Conservation (phyloP, 2,797 vertebrate species). For the Bryconaethiops microstoma region DNA sequence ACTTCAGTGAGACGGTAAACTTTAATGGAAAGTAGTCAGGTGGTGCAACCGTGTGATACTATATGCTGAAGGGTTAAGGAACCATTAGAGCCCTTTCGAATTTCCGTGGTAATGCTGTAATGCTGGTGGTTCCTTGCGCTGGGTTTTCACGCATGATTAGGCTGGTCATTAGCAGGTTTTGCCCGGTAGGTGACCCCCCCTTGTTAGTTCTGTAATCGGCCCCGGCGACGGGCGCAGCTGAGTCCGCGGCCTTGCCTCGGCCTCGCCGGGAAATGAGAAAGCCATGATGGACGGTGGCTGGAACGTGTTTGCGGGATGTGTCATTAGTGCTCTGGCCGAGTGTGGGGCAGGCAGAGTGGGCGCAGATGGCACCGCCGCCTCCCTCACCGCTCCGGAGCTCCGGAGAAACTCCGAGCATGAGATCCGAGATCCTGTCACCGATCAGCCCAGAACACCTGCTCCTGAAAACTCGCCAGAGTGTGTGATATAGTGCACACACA, state of each 20-base stretch:
- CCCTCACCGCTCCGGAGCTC: conserved; percentile 17
- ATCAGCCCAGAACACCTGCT: conserved; percentile 51
- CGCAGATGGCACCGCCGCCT: conserved; percentile 51
- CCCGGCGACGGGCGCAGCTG: conserved; percentile 33
- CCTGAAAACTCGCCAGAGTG: conserved; percentile 11
- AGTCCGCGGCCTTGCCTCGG: not conserved
- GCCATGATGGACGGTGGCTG: conserved; percentile 43
- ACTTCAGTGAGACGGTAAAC: too few relatives aligned
- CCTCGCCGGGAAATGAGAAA: conserved; percentile 17
- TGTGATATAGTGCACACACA: not conserved
- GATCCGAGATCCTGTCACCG: conserved; percentile 18
- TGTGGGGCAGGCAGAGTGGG: not conserved
- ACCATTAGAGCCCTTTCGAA: conserved; percentile 34
- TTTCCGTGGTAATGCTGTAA: too few relatives aligned
- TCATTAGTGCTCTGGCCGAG: conserved; percentile 43
- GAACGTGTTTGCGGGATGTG: conserved; percentile 47
- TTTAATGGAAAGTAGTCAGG: too few relatives aligned
- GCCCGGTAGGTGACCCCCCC: conserved; percentile 53
- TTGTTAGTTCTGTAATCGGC: conserved; percentile 54
- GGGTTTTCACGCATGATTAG: conserved; percentile 58
- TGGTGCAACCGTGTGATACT: too few relatives aligned
- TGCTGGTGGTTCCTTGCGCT: too few relatives aligned
- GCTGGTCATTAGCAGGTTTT: conserved; percentile 50
- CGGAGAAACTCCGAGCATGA: not conserved
- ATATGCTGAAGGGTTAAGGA: too few relatives aligned